A percentile compares a stretch with the other conserved stretches of the same genome.
phyloP scores from a whole-genome alignment of 2,888 invertebrate species.

The Orthonevra nobilis region DNA sequence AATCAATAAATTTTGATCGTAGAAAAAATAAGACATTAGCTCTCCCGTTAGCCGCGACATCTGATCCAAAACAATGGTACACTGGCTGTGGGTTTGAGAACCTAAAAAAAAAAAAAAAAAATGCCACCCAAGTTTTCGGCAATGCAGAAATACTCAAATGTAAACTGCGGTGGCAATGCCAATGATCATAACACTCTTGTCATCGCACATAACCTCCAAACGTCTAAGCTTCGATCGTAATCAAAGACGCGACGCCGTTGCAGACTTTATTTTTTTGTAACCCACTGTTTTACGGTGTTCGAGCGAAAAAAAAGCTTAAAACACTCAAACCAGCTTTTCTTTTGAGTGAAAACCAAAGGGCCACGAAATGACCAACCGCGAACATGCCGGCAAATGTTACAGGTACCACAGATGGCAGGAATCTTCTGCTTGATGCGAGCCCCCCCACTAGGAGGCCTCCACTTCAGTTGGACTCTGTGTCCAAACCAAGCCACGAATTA shows the following conservation, averaged over 20 bases:
- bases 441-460: background rate
- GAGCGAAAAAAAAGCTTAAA: constrained; percentile 22
- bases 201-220: constrained; percentile 31
- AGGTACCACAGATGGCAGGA: constrained; percentile 66
- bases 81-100: constrained; percentile 18
- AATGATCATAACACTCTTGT: constrained; percentile 46
- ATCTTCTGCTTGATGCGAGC: background rate
- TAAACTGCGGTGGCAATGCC: constrained; percentile 38
- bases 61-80: constrained; percentile 31
- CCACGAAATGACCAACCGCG: constrained; percentile 16
- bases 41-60: constrained; percentile 44
- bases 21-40: too few species aligned
- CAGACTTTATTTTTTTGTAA: constrained; percentile 35
- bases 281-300: constrained; percentile 41
- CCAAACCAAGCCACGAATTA: constrained; percentile 43
- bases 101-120: constrained; percentile 39
- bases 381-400: constrained; percentile 60
- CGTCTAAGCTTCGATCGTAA: too few species aligned
- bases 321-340: constrained; percentile 50
- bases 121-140: constrained; percentile 10
- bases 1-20: constrained; percentile 30
- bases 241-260: too few species aligned
- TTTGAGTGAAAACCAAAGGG: background rate
- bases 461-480: background rate
- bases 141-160: constrained; percentile 35